These are phyloP conservation scores for Illadopsis cleaveri DNA, from an alignment of 2,113 vertebrate species.

Conservation along the genomic window DNA sequence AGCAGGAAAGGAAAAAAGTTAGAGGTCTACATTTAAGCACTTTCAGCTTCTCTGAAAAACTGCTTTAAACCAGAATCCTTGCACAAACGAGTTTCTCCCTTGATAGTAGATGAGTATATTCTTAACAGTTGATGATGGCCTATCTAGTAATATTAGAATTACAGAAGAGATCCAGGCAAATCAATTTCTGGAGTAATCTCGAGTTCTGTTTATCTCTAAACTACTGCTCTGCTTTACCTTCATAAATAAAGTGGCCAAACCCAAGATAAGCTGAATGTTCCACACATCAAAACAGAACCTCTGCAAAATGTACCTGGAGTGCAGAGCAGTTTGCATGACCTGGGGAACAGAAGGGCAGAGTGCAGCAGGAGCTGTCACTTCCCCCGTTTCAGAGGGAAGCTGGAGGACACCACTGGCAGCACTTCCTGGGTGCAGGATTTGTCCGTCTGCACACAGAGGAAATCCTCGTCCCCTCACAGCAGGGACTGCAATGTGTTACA, in stretches of 20 bases:
- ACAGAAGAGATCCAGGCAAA: not conserved
- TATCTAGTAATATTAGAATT: not conserved
- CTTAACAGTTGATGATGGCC: not conserved
- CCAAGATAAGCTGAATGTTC: not conserved
- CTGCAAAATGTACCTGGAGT: not conserved
- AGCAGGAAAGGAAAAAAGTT: not conserved
- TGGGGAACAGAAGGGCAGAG: not conserved
- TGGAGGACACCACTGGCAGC: not conserved
- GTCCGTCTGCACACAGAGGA: not conserved
- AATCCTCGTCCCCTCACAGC: not conserved
- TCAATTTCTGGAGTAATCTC: not conserved
- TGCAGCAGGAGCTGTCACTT: not conserved
- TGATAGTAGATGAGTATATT: not conserved
- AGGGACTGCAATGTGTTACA: accelerated
- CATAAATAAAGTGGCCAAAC: not conserved
- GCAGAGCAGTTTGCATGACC: not conserved
- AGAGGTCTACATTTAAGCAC: not conserved
- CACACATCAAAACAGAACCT: not conserved
- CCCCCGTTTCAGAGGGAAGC: not conserved
- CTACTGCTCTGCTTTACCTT: not conserved
- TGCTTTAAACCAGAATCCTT: not conserved
- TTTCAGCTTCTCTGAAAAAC: not conserved
- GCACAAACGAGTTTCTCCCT: not conserved
- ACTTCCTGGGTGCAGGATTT: not conserved
- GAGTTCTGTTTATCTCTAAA: not conserved